These are phyloP conservation scores for Nomada fucata DNA, from an alignment of 2,888 invertebrate species.

Conservation along the genomic window DNA sequence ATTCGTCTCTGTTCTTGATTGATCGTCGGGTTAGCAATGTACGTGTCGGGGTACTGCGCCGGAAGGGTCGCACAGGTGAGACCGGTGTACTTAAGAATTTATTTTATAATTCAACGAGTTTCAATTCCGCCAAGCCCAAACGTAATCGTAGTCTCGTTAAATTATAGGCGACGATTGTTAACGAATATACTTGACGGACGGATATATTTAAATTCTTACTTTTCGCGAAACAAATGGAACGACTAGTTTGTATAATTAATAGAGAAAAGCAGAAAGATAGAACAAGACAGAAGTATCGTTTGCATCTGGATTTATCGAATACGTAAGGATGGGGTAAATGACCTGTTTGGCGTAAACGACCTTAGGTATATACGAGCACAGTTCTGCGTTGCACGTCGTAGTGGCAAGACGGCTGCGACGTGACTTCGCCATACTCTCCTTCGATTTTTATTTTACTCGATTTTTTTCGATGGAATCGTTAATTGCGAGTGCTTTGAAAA, in stretches of 20 bases:
- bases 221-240: constrained; percentile 28
- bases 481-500: constrained; percentile 3
- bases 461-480: constrained; percentile 1
- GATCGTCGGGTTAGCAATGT: no score
- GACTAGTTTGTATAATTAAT: constrained; percentile 37
- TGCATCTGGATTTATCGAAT: not conserved
- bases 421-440: not conserved
- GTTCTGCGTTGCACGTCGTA: not conserved
- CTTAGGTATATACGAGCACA: not conserved
- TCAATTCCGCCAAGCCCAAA: constrained; percentile 19
- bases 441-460: not conserved
- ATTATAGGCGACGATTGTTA: constrained; percentile 31
- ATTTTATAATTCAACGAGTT: constrained; percentile 43
- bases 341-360: not conserved
- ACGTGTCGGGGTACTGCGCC: not conserved
- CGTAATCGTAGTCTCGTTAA: constrained; percentile 37
- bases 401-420: not conserved
- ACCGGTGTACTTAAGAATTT: constrained; percentile 51
- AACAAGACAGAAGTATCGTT: not conserved
- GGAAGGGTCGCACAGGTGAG: constrained; percentile 28
- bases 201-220: constrained; percentile 46
- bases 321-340: not conserved
- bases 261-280: constrained; percentile 7
- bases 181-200: constrained; percentile 30
- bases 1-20: constrained; percentile 6